phyloP scores from a whole-genome alignment of 2,888 invertebrate genomes.

The Noctua comes region DNA sequence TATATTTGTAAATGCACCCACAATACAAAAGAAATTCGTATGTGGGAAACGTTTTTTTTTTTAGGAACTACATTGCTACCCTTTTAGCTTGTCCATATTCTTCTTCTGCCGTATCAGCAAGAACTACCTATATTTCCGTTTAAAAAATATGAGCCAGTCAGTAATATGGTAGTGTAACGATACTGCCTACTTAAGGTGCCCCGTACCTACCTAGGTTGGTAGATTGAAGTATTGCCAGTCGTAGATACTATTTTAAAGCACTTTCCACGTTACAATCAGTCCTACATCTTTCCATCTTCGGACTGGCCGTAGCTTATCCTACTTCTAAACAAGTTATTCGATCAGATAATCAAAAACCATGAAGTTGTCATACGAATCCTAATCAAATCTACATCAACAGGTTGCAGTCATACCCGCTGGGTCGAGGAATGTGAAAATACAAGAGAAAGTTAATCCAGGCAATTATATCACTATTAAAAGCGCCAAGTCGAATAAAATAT shows the following conservation, averaged over 20 bases:
- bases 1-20: neutral
- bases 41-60: too few species aligned
- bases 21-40: neutral
- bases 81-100: neutral
- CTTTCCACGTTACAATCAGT: constrained; percentile 8
- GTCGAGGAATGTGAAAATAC: constrained; percentile 94
- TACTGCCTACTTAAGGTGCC: neutral
- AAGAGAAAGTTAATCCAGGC: constrained; percentile 93
- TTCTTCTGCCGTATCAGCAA: neutral
- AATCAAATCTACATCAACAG: constrained; percentile 77
- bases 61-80: too few species aligned
- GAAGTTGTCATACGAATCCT: constrained; percentile 17
- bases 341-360: constrained; percentile 25
- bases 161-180: neutral
- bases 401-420: constrained; percentile 94
- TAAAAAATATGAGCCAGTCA: neutral
- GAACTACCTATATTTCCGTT: neutral
- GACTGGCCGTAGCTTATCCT: neutral
- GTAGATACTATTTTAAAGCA: neutral
- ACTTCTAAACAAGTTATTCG: constrained; percentile 28
- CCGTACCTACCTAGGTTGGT: neutral
- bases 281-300: constrained; percentile 7
- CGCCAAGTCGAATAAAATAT: constrained; percentile 92
- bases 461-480: constrained; percentile 95
- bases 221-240: constrained; percentile 10